Evolutionary conservation across 1,140 invertebrate species (phyloP), one percentile per base, ranked within the genome.

Genomic region (Pseudomyrmex concolor): DNA sequence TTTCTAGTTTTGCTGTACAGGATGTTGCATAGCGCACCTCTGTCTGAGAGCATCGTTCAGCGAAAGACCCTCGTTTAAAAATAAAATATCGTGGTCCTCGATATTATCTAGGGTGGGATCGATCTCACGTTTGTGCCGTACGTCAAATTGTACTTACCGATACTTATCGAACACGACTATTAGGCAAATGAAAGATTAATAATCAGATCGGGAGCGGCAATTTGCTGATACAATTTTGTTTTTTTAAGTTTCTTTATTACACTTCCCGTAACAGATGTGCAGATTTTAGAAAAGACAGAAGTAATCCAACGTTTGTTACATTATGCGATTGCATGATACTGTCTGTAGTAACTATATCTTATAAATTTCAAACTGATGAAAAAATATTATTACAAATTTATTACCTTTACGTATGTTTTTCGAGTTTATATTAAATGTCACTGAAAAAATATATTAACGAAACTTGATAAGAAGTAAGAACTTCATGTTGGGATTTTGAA

Each of bases 31-130:
- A 67, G 62, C 45, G 62, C 48, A 67, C 62, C 73, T 77, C 62
- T 77, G 50, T 63, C 50, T 66, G 48, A 77, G 62, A 45, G 73
- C 73, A 77, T 77, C 34, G 34, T 34, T 34, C 67, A 67, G 70
- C 71, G 45, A 76, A 25, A 25, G 63, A 84, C 62, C 59, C 71
- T 77, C 54, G 59, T 84, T 84, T 77, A 83, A 86, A 87, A 87
- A 87, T 87, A 87, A 86, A 86, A n/a, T 34, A n/a, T 22, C 57
- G 45, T 34, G 48, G 17, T 54, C 57, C 55, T 72, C 67, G 62
- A 66, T 50, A 64, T 76, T 76, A 72, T 55, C 48, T 34, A n/a
- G 72, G 45, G 25, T 12, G 51, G 25, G 43, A 77, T 77, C 73
- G 54, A 84, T 59, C 55, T 15, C 55, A 51, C 34, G 60, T 86